Base-by-base conservation (phyloP, 2,888 invertebrate genomes). In the Andrena hattorfiana region DNA sequence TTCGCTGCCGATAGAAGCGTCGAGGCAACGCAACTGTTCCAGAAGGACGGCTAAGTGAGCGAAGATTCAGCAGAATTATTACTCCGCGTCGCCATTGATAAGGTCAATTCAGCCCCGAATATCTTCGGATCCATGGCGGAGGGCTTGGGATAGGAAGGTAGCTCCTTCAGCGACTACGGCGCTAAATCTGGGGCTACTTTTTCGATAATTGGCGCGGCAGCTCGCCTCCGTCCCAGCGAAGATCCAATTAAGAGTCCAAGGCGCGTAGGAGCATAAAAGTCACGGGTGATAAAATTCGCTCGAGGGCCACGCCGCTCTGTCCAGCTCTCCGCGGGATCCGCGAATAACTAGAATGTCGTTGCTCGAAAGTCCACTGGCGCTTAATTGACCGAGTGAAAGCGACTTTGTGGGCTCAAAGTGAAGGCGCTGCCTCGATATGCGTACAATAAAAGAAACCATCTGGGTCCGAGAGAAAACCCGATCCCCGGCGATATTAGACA, bases 331-430 rank as follows among this genome's bases (percentile, higher is more conserved):
- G 13, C 81, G 60, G 82, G 79, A 84, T 84, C 42, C 74, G 64
- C 63, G 59, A 54, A 62, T 63, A 82, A 78, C 86, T 86, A 80
- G 87, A 83, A 67, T 81, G 81, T 84, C 80, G 82, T 86, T 73
- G 68, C 73, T 89, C 75, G 89, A 89, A 88, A 88, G 88, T 81
- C 54, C 67, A 51, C 35, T n/a, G 48, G 59, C 69, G 81, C 32
- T 88, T 88, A 88, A 88, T 88, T 86, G 88, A 88, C 51, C 86
- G 83, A 56, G 88, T 86, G 88, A 88, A 88, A 88, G 88, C 87
- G 81, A 85, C 80, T 83, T 71, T 77, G 84, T 75, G 76, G 87
- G 71, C 87, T 71, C 71, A 66, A 76, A 85, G 89, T 85, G 88
- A 89, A 87, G 84, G 89, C 87, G 85, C 82, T 77, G 72, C 23